Conservation (phyloP, 2,888 invertebrate species). For the Hoplodrina blanda region DNA sequence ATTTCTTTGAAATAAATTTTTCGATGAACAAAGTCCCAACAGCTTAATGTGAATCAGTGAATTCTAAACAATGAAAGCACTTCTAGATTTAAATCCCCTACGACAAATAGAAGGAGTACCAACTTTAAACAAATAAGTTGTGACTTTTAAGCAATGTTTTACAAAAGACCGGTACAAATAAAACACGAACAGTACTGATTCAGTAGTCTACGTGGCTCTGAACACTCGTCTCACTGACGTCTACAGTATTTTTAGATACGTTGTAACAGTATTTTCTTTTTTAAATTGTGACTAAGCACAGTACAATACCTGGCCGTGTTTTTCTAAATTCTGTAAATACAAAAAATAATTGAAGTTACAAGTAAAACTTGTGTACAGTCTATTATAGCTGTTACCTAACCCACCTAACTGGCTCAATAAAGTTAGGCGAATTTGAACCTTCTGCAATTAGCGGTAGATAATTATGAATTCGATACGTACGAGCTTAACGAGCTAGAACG, state of each 20-base stretch:
- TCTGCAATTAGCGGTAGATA: too few species aligned
- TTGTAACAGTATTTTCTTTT: conserved; percentile 46
- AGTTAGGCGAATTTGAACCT: too few species aligned
- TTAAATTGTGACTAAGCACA: conserved; percentile 41
- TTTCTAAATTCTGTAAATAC: not conserved
- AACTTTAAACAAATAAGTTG: conserved; percentile 1
- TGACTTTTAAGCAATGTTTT: conserved; percentile 1
- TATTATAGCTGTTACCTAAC: too few species aligned
- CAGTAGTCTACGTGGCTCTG: conserved; percentile 36
- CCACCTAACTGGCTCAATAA: too few species aligned
- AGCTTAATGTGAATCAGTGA: not conserved
- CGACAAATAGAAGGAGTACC: not conserved
- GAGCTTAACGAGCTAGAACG: too few species aligned
- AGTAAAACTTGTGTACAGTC: too few species aligned
- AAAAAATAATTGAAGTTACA: not conserved
- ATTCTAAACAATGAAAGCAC: not conserved
- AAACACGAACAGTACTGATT: conserved; percentile 40
- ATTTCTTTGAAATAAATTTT: not conserved
- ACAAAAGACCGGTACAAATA: conserved; percentile 25
- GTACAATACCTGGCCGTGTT: conserved; percentile 1
- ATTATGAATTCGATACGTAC: too few species aligned
- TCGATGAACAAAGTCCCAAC: not conserved
- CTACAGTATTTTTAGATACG: conserved; percentile 57
- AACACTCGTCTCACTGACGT: conserved; percentile 55
- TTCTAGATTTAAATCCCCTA: not conserved